Conservation (phyloP, 2,888 invertebrate species). For the Lasioglossum calceatum region DNA sequence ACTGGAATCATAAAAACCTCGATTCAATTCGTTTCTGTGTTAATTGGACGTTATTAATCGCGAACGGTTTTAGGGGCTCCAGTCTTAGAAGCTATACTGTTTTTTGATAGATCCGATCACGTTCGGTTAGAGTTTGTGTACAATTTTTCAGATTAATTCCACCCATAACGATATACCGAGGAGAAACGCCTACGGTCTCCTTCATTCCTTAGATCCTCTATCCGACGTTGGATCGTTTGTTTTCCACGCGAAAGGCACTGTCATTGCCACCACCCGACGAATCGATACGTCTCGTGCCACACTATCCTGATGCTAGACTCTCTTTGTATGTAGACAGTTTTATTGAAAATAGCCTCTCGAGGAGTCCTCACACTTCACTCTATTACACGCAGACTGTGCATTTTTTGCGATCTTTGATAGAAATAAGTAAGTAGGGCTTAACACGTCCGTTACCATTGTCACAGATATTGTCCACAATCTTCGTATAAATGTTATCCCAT, state of each 20-base stretch:
- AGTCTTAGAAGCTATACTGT: neutral
- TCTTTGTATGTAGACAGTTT: neutral
- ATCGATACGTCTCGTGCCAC: slow-evolving; percentile 55
- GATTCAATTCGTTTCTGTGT: neutral
- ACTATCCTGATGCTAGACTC: neutral
- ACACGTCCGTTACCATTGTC: neutral
- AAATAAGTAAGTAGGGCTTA: neutral
- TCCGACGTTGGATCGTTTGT: slow-evolving; percentile 66
- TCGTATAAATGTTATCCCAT: neutral
- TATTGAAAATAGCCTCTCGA: neutral
- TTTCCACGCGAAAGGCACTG: slow-evolving; percentile 67
- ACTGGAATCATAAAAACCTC: neutral
- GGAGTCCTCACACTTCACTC: neutral
- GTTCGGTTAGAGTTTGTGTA: no score
- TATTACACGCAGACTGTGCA: neutral
- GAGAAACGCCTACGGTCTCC: neutral
- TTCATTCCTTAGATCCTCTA: neutral
- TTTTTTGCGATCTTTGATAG: no score
- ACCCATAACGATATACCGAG: neutral
- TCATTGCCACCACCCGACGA: slow-evolving; percentile 43
- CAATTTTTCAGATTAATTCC: neutral
- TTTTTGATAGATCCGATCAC: neutral
- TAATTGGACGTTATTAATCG: neutral
- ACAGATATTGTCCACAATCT: no score
- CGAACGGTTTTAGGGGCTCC: neutral